These are phyloP conservation scores for Syrista parreyssii DNA, from an alignment of 2,888 invertebrate species.

Conservation along the genomic window DNA sequence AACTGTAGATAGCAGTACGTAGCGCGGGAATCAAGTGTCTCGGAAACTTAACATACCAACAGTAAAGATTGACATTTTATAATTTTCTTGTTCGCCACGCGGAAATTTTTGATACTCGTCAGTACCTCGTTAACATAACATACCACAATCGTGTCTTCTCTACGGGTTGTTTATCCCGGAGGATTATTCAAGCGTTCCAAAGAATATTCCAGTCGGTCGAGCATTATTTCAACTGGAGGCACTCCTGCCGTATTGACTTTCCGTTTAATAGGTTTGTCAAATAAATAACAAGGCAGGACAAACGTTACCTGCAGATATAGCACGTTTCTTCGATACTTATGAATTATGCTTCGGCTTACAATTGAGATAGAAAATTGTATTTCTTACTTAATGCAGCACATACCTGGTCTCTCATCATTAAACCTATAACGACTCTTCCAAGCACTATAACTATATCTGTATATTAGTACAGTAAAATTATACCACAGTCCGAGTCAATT, in stretches of 20 bases:
- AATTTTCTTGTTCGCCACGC: no score
- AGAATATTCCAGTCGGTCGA: background rate
- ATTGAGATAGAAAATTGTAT: background rate
- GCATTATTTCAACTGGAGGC: background rate
- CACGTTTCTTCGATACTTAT: no score
- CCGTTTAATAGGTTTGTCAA: no score
- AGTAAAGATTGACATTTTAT: no score
- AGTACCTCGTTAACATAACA: background rate
- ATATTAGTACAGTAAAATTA: background rate
- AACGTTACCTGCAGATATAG: no score
- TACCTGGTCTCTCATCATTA: background rate
- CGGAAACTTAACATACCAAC: no score
- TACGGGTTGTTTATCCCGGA: background rate
- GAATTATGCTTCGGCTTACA: background rate
- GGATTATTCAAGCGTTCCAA: background rate
- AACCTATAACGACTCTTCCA: background rate
- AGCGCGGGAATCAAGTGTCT: no score
- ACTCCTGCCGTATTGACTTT: background rate
- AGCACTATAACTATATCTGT: background rate
- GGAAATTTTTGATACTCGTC: background rate
- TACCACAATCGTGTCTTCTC: background rate
- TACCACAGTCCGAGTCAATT: background rate
- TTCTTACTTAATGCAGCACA: background rate
- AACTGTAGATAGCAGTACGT: no score
- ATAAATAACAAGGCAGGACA: no score